Evolutionary conservation across 1,140 invertebrate genomes (phyloP), one percentile per base, ranked within the genome.

Genomic region (Zaprionus camerounensis): DNA sequence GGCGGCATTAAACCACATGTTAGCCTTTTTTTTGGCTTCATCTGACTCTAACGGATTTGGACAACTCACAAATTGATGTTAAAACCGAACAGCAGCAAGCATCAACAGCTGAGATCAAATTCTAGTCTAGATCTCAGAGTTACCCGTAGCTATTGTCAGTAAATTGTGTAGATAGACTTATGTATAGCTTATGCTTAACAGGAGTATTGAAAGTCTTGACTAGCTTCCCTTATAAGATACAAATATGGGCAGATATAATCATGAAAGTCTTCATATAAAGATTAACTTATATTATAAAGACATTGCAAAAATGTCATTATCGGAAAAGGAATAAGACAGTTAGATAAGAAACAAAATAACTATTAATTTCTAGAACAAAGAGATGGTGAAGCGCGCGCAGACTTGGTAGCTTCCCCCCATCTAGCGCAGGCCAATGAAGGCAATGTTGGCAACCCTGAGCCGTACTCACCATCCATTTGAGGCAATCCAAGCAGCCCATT

Each of bases 381-480:
- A 3, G 3, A 11, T 11, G 9, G 0, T 34, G 1, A 34, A 3
- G 31, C 28, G 7, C 9, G 28, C 28, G 28, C 3, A 20, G 20
- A 31, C 9, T 31, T 0, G 26, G 5, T 1, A 28, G 26, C 26
- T 28, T 1, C 26, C 26, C 26, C 26, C 0, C 6, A 7, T 28
- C 26, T 7, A 31, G 6, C 9, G 31, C 9, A 34, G 31, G 9
- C 9, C 2, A 11, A 3, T 34, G 9, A 34, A 9, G 31, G 12
- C 58, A 51, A 66, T 78, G 53, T 41, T 26, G 61, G 24, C 51
- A 41, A 65, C 24, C 49, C 28, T 59, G 44, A 20, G 13, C 2
- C 34, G 22, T 56, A 93, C 95, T 95, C 91, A 97, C 97, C 96
- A 98, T 97, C 96, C 96, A 98, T 93, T 97, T 96, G 63, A 98